A percentile compares a stretch with the other conserved stretches of the same genome.
These are phyloP conservation scores for Folsomia manolachei DNA, from an alignment of 2,888 invertebrate species.

Conservation along the genomic window DNA sequence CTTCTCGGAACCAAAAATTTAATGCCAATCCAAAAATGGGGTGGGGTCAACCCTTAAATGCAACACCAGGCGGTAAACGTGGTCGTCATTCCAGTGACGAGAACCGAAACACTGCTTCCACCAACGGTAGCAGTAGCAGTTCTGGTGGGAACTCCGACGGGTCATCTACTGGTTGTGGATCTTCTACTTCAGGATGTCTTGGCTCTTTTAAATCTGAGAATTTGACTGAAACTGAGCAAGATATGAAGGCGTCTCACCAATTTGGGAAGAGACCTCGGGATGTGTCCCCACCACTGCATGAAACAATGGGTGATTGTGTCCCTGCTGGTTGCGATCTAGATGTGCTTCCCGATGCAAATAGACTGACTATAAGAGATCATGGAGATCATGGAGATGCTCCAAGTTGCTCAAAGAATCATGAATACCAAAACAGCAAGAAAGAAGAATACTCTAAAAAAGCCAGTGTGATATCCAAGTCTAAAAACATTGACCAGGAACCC, in stretches of 20 bases:
- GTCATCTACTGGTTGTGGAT: conserved; percentile 16
- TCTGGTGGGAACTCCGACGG: conserved; percentile 18
- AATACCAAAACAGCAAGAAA: no score
- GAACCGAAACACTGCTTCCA: conserved; percentile 17
- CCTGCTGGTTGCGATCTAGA: background rate
- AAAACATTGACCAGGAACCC: no score
- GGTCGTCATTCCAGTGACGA: conserved; percentile 35
- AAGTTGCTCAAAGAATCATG: background rate
- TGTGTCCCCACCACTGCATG: conserved; percentile 33
- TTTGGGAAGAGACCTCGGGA: conserved; percentile 45
- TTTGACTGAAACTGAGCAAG: conserved; percentile 28
- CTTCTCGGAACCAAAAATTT: no score
- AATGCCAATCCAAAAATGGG: conserved; percentile 32
- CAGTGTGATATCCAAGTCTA: no score
- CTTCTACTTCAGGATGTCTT: conserved; percentile 5
- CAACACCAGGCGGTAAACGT: conserved; percentile 37
- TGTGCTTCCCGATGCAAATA: background rate
- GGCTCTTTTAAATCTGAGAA: conserved; percentile 1
- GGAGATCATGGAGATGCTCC: background rate
- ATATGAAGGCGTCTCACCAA: conserved; percentile 33
- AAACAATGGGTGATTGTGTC: background rate
- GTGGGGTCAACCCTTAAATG: conserved; percentile 46
- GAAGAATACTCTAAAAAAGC: no score
- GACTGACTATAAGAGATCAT: background rate
- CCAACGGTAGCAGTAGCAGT: background rate